Conservation (phyloP, 2,888 invertebrate species). For the Graphium colonna region DNA sequence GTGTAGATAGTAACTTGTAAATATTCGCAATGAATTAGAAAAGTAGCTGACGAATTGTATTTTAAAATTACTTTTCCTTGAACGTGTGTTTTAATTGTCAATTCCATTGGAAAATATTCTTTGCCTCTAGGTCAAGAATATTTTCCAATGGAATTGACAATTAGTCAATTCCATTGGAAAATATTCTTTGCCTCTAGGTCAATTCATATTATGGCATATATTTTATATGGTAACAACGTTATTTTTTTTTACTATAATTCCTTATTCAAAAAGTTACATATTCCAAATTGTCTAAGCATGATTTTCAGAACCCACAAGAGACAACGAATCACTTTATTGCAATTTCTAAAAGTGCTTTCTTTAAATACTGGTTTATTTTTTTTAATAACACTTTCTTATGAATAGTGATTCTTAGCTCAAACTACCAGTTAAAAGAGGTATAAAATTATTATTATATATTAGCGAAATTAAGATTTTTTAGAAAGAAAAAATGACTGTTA, state of each 20-base stretch:
- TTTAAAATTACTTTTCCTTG: constrained; percentile 5
- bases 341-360: background rate
- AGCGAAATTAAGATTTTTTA: background rate
- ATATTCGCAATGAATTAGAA: constrained; percentile 37
- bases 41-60: constrained; percentile 21
- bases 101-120: background rate
- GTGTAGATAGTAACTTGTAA: constrained; percentile 67
- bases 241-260: too few relatives aligned
- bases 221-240: too few relatives aligned
- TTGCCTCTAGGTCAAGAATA: background rate
- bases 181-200: background rate
- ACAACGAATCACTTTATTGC: constrained; percentile 18
- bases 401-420: background rate
- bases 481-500: constrained; percentile 4
- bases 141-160: constrained; percentile 3
- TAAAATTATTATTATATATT: background rate
- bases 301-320: background rate
- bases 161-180: constrained; percentile 1
- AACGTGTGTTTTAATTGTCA: constrained; percentile 6
- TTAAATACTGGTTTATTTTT: background rate
- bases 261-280: too few relatives aligned
- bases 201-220: background rate
- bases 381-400: background rate
- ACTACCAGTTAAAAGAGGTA: background rate
- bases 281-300: background rate